Conservation (phyloP, 2,888 invertebrate genomes). For the Yponomeuta evonymella region DNA sequence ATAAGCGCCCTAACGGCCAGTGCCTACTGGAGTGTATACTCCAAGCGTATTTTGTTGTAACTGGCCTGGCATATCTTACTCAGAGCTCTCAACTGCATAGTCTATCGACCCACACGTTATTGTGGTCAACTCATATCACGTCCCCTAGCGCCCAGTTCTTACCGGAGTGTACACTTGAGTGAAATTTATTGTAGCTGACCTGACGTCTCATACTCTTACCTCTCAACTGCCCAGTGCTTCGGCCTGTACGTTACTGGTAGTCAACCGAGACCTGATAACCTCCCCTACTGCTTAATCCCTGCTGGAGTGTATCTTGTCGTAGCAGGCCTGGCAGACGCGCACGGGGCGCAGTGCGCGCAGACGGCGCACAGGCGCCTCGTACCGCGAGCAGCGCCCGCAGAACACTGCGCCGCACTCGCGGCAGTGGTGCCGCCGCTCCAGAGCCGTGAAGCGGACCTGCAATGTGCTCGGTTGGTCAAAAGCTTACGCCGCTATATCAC, state of each 20-base stretch:
- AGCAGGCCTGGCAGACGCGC: conserved; percentile 95
- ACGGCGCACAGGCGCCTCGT: conserved; percentile 96
- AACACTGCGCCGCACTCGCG: conserved; percentile 98
- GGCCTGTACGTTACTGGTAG: neutral
- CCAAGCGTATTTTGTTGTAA: conserved; percentile 67
- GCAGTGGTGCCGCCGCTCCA: conserved; percentile 97
- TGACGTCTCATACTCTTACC: neutral
- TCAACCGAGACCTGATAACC: neutral
- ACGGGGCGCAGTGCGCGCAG: conserved; percentile 95
- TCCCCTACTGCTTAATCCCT: conserved; percentile 25
- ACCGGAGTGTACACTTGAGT: conserved; percentile 20
- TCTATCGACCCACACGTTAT: too few relatives aligned
- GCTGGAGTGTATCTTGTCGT: conserved; percentile 56
- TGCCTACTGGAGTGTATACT: too few relatives aligned
- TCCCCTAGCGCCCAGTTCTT: conserved; percentile 22
- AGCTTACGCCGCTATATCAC: neutral
- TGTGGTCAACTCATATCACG: too few relatives aligned
- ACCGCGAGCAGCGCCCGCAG: conserved; percentile 97
- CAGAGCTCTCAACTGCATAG: too few relatives aligned
- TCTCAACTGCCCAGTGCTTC: neutral
- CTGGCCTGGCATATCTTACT: conserved; percentile 85
- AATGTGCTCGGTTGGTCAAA: neutral
- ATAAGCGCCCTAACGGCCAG: too few relatives aligned
- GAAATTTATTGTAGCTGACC: conserved; percentile 29
- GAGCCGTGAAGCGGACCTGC: conserved; percentile 87